Evolutionary conservation across 2,797 vertebrate genomes (phyloP).

Genomic region (Poeciliopsis turneri): DNA sequence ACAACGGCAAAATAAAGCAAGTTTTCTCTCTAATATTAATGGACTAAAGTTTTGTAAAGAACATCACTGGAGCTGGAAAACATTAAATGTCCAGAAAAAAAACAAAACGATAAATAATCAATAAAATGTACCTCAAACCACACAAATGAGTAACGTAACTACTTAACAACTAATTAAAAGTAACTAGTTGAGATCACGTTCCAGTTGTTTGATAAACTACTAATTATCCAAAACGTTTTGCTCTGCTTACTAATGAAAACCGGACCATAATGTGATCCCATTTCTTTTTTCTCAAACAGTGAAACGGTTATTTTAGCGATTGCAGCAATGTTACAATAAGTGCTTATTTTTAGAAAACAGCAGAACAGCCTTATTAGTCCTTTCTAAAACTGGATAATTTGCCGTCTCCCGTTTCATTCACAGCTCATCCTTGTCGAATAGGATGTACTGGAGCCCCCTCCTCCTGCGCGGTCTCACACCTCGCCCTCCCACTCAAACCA

Average conservation of each 20-base stretch:
- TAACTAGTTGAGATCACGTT: background rate
- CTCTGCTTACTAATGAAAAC: constrained; percentile 49
- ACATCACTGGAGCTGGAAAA: too few species aligned
- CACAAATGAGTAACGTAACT: too few species aligned
- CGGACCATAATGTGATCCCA: constrained; percentile 33
- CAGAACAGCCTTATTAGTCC: constrained; percentile 53
- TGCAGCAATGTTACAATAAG: constrained; percentile 34
- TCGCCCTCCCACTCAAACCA: constrained; percentile 58
- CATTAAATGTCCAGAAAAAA: too few species aligned
- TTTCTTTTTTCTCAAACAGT: constrained; percentile 8
- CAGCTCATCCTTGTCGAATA: constrained; percentile 58
- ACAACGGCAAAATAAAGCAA: too few species aligned
- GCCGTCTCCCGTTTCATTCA: constrained; percentile 62
- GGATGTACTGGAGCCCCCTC: constrained; percentile 52
- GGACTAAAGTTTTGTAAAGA: too few species aligned
- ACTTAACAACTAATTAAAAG: too few species aligned
- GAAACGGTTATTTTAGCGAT: constrained; percentile 18
- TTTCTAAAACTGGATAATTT: constrained; percentile 56
- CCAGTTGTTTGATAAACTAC: background rate
- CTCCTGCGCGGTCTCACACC: constrained; percentile 42
- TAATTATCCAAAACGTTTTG: background rate
- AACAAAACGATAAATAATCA: too few species aligned
- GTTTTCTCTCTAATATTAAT: too few species aligned
- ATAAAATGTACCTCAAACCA: too few species aligned
- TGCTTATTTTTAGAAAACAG: constrained; percentile 56